These are phyloP conservation scores for Apocrypta bakeri DNA, from an alignment of 1,140 invertebrate species.

Conservation along the genomic window DNA sequence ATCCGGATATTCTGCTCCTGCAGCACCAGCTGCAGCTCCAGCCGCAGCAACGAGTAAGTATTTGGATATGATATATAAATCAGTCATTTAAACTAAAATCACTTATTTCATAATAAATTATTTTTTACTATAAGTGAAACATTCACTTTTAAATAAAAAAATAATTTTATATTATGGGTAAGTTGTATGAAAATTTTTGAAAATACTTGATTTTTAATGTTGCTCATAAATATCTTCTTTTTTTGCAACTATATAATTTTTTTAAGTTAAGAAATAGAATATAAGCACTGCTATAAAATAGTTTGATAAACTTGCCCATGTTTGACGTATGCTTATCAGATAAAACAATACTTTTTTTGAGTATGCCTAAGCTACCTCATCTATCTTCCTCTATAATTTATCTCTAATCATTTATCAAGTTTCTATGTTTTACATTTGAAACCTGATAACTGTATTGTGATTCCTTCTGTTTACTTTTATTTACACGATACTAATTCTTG, in stretches of 20 bases:
- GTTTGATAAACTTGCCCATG: background rate
- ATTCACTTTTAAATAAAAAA: conserved; percentile 4
- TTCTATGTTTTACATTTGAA: conserved; percentile 12
- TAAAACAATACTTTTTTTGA: background rate
- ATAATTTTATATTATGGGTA: background rate
- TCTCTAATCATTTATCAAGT: conserved; percentile 18
- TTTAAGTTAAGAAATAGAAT: background rate
- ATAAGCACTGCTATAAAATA: background rate
- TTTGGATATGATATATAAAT: background rate
- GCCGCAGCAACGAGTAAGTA: conserved; percentile 71
- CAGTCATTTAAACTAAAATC: background rate
- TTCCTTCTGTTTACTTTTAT: conserved; percentile 7
- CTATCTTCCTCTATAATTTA: background rate
- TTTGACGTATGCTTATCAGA: background rate
- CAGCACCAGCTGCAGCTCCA: conserved; percentile 78
- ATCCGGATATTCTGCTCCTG: conserved; percentile 74
- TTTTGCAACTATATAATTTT: background rate
- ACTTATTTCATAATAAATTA: conserved; percentile 20
- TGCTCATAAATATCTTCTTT: background rate
- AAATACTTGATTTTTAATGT: background rate
- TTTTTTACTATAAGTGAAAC: conserved; percentile 10
- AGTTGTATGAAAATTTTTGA: background rate
- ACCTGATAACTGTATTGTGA: conserved; percentile 2
- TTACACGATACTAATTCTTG: conserved; percentile 23
- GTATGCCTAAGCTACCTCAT: conserved; percentile 19